A percentile compares a stretch with the other conserved stretches of the same genome.
Evolutionary conservation across 2,113 vertebrate species (phyloP).

Genomic region (Hydropotes inermis): DNA sequence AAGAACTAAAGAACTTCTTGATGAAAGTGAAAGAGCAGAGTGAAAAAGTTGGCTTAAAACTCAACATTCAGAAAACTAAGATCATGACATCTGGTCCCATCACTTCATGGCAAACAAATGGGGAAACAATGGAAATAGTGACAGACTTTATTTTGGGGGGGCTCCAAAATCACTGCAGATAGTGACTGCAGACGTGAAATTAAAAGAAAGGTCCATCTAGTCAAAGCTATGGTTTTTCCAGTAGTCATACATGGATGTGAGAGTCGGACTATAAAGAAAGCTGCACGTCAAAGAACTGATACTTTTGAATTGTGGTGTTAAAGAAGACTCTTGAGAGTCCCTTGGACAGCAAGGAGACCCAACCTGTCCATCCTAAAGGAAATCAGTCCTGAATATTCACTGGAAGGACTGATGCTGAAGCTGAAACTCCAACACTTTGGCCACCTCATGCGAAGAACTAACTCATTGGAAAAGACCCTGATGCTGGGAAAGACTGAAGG

Average conservation of each 20-base stretch:
- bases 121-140: not conserved
- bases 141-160: accelerated
- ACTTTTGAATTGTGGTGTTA: not conserved
- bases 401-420: not conserved
- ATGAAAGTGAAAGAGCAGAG: not conserved
- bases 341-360: not conserved
- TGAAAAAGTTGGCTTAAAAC: not conserved
- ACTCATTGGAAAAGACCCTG: not conserved
- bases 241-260: not conserved
- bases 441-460: not conserved
- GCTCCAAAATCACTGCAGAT: not conserved
- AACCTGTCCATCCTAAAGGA: not conserved
- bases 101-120: not conserved
- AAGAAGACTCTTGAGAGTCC: not conserved
- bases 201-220: not conserved
- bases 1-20: not conserved
- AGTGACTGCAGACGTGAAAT: not conserved
- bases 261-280: not conserved
- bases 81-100: not conserved
- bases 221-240: not conserved
- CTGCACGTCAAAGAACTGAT: accelerated
- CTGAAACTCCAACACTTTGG: not conserved
- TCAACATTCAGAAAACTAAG: not conserved
- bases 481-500: not conserved
- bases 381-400: not conserved